phyloP scores from a whole-genome alignment of 2,888 invertebrate genomes.

The Branchipolynoe longqiensis region DNA sequence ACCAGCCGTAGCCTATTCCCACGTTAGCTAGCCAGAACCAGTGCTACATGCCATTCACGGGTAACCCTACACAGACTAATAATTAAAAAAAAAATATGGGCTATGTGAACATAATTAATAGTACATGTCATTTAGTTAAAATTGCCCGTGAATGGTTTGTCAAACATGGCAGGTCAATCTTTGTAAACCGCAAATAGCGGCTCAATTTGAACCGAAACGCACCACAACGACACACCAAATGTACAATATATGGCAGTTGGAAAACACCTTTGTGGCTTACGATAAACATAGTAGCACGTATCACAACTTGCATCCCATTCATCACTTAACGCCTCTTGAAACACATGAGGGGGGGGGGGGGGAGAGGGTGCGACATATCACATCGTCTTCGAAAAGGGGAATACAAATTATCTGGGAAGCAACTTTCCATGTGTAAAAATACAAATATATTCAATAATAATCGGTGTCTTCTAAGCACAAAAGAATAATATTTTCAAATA shows the following conservation, averaged over 20 bases:
- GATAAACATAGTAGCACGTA: slow-evolving; percentile 5
- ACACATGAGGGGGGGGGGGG: background rate
- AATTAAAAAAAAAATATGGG: no score
- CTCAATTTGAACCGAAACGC: background rate
- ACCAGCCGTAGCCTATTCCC: no score
- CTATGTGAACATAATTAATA: no score
- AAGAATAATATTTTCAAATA: background rate
- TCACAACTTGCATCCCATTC: slow-evolving; percentile 13
- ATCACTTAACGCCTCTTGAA: background rate
- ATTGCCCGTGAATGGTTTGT: background rate
- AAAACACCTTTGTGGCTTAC: background rate
- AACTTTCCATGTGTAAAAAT: slow-evolving; percentile 40
- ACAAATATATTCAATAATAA: slow-evolving; percentile 16
- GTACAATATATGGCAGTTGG: slow-evolving; percentile 7
- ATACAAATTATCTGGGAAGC: slow-evolving; percentile 20
- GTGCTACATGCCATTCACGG: no score
- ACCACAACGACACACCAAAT: background rate
- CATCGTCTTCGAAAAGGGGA: slow-evolving; percentile 25
- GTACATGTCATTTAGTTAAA: no score
- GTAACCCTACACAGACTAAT: no score
- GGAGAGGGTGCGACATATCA: background rate
- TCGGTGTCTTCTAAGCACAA: background rate
- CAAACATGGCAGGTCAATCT: background rate
- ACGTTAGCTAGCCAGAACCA: no score
- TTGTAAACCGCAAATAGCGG: background rate